Conservation (phyloP, 2,797 vertebrate genomes). For the Acanthurus lineatus region DNA sequence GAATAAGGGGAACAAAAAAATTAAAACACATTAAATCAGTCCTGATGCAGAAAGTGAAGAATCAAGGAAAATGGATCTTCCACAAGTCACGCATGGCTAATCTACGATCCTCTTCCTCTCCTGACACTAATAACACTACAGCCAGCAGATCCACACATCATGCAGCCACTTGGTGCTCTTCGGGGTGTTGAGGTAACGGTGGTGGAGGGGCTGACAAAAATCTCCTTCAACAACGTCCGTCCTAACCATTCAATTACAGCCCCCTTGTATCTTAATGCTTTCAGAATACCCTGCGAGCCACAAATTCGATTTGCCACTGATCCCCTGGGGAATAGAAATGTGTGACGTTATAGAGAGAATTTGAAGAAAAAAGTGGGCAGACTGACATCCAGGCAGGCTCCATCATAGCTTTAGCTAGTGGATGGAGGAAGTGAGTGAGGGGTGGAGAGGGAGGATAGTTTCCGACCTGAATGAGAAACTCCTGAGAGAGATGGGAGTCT, state of each 20-base stretch:
- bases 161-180: constrained; percentile 47
- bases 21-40: background rate
- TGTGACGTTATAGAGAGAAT: constrained; percentile 65
- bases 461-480: constrained; percentile 69
- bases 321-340: constrained; percentile 64
- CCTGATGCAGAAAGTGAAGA: constrained; percentile 24
- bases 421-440: constrained; percentile 16
- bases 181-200: constrained; percentile 45
- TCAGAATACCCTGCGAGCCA: constrained; percentile 67
- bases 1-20: constrained; percentile 4
- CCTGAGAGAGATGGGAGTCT: constrained; percentile 63
- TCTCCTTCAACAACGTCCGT: constrained; percentile 79
- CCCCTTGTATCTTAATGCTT: constrained; percentile 78
- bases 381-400: constrained; percentile 40
- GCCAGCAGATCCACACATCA: constrained; percentile 48
- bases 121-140: constrained; percentile 40
- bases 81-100: constrained; percentile 38
- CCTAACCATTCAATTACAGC: constrained; percentile 84
- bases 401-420: constrained; percentile 54
- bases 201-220: constrained; percentile 71
- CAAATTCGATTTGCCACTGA: constrained; percentile 74
- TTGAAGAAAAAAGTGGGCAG: constrained; percentile 62
- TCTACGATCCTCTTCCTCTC: constrained; percentile 27
- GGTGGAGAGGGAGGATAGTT: constrained; percentile 24
- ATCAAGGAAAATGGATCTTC: constrained; percentile 43